These are phyloP conservation scores for Fratercula arctica DNA, from an alignment of 2,797 vertebrate species.

Conservation along the genomic window DNA sequence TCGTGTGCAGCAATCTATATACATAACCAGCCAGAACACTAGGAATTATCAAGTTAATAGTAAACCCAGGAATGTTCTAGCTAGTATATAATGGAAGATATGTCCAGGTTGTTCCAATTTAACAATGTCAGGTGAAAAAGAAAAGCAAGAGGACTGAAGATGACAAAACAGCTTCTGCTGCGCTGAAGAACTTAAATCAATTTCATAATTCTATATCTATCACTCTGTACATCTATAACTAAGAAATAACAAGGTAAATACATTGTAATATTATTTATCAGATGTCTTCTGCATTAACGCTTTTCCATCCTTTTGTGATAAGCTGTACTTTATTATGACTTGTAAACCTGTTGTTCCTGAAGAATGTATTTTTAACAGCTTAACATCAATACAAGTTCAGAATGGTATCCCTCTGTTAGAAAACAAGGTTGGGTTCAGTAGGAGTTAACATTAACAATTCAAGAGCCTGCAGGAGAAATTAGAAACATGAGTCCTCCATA, in stretches of 20 bases:
- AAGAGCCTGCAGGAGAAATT: slow-evolving; percentile 65
- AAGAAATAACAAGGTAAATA: slow-evolving; percentile 31
- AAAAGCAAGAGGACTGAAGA: not conserved
- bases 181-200: not conserved
- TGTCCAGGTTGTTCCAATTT: not conserved
- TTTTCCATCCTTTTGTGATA: not conserved
- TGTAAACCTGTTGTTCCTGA: not conserved
- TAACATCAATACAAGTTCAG: not conserved
- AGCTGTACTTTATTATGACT: not conserved
- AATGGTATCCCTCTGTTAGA: slow-evolving; percentile 36
- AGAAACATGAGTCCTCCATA: slow-evolving; percentile 59
- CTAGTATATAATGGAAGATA: not conserved
- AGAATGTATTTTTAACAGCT: slow-evolving; percentile 18
- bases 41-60: not conserved
- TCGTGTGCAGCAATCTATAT: not conserved
- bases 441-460: slow-evolving; percentile 73
- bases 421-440: slow-evolving; percentile 63
- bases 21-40: not conserved
- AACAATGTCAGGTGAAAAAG: not conserved
- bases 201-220: not conserved
- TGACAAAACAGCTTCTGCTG: not conserved
- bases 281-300: not conserved
- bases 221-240: not conserved
- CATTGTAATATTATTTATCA: not conserved
- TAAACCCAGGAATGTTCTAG: not conserved